Evolutionary conservation across 2,113 vertebrate genomes (phyloP).

Genomic region (Sinocyclocheilus anophthalmus): DNA sequence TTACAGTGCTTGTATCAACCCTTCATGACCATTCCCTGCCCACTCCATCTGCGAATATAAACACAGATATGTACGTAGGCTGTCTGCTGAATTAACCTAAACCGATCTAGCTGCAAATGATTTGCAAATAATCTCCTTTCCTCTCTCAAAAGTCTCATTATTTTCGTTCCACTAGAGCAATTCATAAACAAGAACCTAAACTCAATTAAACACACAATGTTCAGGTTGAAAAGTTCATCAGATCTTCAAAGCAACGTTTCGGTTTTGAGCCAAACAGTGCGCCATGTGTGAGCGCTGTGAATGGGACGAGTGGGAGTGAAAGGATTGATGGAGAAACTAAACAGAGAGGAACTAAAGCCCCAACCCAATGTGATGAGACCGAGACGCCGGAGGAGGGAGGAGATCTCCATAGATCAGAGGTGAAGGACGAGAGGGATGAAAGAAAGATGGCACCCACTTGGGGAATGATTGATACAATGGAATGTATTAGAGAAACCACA

Average conservation of each 20-base stretch:
- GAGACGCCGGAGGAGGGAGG: neutral
- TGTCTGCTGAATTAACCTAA: neutral
- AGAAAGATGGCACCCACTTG: neutral
- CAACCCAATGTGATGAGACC: slow-evolving; percentile 12
- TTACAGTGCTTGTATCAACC: slow-evolving; percentile 64
- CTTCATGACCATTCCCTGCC: slow-evolving; percentile 7
- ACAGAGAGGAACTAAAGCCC: slow-evolving; percentile 38
- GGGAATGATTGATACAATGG: neutral
- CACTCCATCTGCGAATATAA: neutral
- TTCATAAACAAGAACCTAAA: slow-evolving; percentile 33
- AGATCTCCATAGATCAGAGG: slow-evolving; percentile 25
- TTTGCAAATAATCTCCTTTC: slow-evolving; percentile 35
- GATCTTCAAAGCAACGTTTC: slow-evolving; percentile 52
- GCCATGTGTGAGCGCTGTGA: neutral
- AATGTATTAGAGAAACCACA: slow-evolving; percentile 7
- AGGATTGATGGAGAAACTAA: slow-evolving; percentile 45
- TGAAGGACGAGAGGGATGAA: slow-evolving; percentile 38
- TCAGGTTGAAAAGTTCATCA: slow-evolving; percentile 54
- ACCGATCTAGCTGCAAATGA: slow-evolving; percentile 30
- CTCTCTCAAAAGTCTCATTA: slow-evolving; percentile 17
- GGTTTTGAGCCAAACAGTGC: slow-evolving; percentile 21
- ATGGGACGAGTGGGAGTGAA: slow-evolving; percentile 34
- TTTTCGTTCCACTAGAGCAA: slow-evolving; percentile 27
- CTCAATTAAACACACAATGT: slow-evolving; percentile 44
- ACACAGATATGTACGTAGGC: slow-evolving; percentile 1